Conservation (phyloP, 2,888 invertebrate genomes). For the Corbicula japonica region DNA sequence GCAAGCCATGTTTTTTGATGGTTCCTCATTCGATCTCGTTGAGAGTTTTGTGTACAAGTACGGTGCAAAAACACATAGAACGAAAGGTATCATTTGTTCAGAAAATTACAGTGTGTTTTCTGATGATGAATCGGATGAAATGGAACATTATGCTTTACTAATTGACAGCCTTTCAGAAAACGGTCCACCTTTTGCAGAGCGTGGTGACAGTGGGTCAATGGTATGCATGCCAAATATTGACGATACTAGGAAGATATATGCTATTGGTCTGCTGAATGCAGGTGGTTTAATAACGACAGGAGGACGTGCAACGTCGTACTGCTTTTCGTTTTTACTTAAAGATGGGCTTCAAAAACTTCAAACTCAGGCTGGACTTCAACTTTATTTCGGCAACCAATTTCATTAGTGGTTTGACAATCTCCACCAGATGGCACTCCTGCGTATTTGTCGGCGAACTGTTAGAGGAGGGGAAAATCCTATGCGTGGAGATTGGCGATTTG, state of each 20-base stretch:
- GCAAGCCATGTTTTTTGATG: neutral
- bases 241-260: neutral
- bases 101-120: neutral
- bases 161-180: slow-evolving; percentile 2
- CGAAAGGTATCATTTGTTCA: slow-evolving; percentile 2
- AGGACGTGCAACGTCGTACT: neutral
- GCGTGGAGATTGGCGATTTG: no score
- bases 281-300: neutral
- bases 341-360: slow-evolving; percentile 1
- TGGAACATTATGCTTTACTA: neutral
- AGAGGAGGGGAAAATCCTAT: no score
- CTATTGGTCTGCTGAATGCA: neutral
- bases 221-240: neutral
- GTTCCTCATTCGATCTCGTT: neutral
- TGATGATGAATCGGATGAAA: neutral
- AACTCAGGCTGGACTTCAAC: slow-evolving; percentile 1
- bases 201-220: slow-evolving; percentile 7
- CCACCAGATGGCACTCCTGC: no score
- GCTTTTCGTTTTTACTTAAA: slow-evolving; percentile 1
- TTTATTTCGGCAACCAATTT: no score
- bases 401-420: no score
- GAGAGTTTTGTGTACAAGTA: slow-evolving; percentile 6
- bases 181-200: neutral
- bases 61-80: slow-evolving; percentile 6
- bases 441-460: no score